Conservation (phyloP, 2,113 vertebrate species). For the Polypterus bichir region DNA sequence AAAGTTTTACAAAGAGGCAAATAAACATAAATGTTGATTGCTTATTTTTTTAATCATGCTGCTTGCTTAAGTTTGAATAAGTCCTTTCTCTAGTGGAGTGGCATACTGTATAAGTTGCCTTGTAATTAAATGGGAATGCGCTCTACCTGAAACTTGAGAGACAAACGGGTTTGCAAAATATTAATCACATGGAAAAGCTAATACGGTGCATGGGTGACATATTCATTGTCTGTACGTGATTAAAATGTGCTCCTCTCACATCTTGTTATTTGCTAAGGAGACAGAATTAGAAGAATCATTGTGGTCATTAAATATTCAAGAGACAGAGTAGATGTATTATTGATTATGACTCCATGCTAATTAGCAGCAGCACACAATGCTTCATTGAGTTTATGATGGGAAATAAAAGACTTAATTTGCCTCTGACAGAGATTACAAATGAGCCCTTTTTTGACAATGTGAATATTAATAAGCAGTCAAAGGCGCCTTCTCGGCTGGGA, state of each 20-base stretch:
- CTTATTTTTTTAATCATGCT: too few relatives aligned
- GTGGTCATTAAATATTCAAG: background rate
- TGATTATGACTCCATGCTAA: conserved; percentile 3
- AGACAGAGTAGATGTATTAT: background rate
- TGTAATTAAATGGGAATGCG: background rate
- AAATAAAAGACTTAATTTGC: conserved; percentile 4
- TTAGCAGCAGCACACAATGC: background rate
- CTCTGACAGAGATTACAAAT: background rate
- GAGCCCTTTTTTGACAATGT: background rate
- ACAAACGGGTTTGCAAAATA: background rate
- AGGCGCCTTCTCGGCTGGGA: background rate
- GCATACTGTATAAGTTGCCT: background rate
- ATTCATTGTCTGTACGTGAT: background rate
- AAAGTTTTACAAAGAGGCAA: too few relatives aligned
- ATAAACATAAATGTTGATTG: too few relatives aligned
- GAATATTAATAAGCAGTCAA: conserved; percentile 1
- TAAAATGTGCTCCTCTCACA: background rate
- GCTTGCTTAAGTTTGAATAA: too few relatives aligned
- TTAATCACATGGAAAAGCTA: background rate
- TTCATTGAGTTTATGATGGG: conserved; percentile 1
- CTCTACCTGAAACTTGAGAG: background rate
- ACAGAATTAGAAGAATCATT: background rate
- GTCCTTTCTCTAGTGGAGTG: too few relatives aligned
- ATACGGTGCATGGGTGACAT: background rate
- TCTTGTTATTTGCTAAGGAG: background rate